Conservation (phyloP, 2,797 vertebrate species). For the Sandelia bainsii region DNA sequence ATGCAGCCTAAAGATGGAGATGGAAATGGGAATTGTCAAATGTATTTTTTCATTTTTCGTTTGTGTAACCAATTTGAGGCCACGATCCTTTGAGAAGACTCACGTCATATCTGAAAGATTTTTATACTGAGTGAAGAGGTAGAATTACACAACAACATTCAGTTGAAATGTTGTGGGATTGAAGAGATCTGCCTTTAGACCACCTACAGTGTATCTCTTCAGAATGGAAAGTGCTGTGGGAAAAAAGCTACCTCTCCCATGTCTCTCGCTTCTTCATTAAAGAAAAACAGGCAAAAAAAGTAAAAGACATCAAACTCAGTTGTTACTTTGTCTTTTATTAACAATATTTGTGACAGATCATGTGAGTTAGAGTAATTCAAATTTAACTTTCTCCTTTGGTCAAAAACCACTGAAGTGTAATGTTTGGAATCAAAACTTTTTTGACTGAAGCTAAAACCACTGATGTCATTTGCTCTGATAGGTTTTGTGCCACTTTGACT, state of each 20-base stretch:
- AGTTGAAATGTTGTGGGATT: slow-evolving; percentile 34
- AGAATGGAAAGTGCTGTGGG: slow-evolving; percentile 28
- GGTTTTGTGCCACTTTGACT: background rate
- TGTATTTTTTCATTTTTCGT: slow-evolving; percentile 29
- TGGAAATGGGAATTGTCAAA: slow-evolving; percentile 28
- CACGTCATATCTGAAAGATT: slow-evolving; percentile 40
- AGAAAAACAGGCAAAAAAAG: slow-evolving; percentile 3
- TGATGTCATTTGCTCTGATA: background rate
- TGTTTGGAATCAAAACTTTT: background rate
- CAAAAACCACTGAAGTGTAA: background rate
- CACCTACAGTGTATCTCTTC: slow-evolving; percentile 39
- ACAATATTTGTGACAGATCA: background rate
- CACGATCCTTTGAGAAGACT: slow-evolving; percentile 17
- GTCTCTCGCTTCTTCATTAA: background rate
- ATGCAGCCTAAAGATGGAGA: slow-evolving; percentile 41
- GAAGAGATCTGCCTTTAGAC: slow-evolving; percentile 38
- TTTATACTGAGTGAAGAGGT: slow-evolving; percentile 34
- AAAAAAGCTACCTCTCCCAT: background rate
- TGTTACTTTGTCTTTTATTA: background rate
- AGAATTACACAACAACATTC: slow-evolving; percentile 53
- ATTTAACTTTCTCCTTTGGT: background rate
- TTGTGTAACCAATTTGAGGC: slow-evolving; percentile 37
- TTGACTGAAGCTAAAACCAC: background rate
- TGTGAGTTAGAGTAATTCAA: slow-evolving; percentile 1
- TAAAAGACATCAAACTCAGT: background rate